phyloP scores from a whole-genome alignment of 2,888 invertebrate species.

The Orthonychiurus folsomi region DNA sequence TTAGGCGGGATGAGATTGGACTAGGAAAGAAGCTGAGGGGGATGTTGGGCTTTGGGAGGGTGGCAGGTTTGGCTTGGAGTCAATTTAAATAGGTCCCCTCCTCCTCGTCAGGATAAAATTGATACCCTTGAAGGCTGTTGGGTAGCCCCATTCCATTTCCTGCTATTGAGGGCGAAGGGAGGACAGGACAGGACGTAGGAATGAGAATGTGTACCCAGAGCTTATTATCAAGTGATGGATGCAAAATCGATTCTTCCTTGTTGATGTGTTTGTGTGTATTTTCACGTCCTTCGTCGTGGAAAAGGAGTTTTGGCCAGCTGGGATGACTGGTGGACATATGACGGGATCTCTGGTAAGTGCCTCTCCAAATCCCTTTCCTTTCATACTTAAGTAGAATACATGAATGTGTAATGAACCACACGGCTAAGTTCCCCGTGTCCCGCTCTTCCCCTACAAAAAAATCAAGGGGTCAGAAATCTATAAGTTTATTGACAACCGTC shows the following conservation, averaged over 20 bases:
- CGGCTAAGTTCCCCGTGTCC: too few species aligned
- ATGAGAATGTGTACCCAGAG: background rate
- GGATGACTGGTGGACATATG: constrained; percentile 41
- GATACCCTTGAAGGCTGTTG: too few species aligned
- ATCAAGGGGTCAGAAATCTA: too few species aligned
- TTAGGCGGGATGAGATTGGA: too few species aligned
- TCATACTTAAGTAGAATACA: too few species aligned
- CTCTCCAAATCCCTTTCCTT: background rate
- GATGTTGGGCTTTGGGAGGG: background rate
- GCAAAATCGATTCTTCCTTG: constrained; percentile 11
- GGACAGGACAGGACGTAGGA: too few species aligned
- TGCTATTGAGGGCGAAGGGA: too few species aligned
- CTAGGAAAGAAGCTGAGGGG: background rate
- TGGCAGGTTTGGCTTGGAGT: background rate
- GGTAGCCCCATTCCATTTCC: too few species aligned
- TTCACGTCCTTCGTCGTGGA: constrained; percentile 1
- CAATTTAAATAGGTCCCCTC: background rate
- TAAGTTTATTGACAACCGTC: too few species aligned
- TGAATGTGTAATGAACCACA: background rate
- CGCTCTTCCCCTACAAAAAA: too few species aligned
- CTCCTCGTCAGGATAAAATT: background rate
- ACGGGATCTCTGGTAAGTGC: constrained; percentile 39
- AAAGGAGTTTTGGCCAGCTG: constrained; percentile 36
- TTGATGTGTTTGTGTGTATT: constrained; percentile 3
- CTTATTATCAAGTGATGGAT: constrained; percentile 15